Evolutionary conservation across 1,140 invertebrate species (phyloP).

Genomic region (Drosophila novamexicana): DNA sequence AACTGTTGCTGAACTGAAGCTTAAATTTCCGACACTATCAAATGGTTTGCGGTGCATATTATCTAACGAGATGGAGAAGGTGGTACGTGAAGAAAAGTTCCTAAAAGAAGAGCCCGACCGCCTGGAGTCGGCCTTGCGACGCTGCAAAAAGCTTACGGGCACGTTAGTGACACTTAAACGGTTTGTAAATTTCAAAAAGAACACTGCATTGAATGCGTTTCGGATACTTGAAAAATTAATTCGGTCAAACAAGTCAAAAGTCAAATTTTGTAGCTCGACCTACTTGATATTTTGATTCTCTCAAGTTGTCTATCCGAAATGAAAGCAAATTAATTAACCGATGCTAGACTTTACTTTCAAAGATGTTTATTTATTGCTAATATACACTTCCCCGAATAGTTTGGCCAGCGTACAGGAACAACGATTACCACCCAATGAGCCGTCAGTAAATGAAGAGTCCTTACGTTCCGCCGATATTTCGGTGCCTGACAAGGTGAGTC

Average conservation of each 20-base stretch:
- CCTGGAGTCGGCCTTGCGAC: conserved; percentile 93
- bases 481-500: conserved; percentile 88
- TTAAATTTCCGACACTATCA: conserved; percentile 94
- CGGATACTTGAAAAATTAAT: no score
- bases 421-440: conserved; percentile 89
- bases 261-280: no score
- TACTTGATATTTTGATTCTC: no score
- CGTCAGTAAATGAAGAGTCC: conserved; percentile 87
- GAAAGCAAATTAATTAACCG: no score
- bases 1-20: conserved; percentile 97
- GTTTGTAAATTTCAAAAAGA: conserved; percentile 85
- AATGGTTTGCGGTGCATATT: conserved; percentile 95
- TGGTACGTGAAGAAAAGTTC: conserved; percentile 97
- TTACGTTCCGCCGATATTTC: conserved; percentile 88
- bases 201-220: no score
- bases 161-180: conserved; percentile 98
- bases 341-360: no score
- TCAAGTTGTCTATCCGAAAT: no score
- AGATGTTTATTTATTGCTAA: no score
- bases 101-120: conserved; percentile 97
- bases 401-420: conserved; percentile 98
- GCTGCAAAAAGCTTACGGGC: conserved; percentile 98
- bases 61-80: conserved; percentile 96
- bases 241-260: no score
- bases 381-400: conserved; percentile 85